Conservation (phyloP, 2,888 invertebrate genomes). For the Caenorhabditis afra region DNA sequence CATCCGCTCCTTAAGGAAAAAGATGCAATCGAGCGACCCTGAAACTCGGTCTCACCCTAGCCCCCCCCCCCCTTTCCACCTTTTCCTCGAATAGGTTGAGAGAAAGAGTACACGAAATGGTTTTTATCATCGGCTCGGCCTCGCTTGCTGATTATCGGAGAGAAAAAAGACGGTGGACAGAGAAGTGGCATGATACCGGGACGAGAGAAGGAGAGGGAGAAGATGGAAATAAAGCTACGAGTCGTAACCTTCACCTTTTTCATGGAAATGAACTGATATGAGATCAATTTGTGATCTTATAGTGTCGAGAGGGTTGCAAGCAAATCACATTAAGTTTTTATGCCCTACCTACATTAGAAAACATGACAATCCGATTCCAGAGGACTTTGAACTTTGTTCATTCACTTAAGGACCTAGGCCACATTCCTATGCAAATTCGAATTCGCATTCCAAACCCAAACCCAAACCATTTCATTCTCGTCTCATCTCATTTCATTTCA, state of each 20-base stretch:
- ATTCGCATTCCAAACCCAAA: not conserved
- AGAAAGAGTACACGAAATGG: no score
- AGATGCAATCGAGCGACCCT: slow-evolving; percentile 32
- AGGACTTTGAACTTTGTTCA: no score
- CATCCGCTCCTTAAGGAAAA: no score
- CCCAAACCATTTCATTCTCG: not conserved
- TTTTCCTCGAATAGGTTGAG: no score
- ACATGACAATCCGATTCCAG: no score
- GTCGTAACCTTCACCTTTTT: slow-evolving; percentile 29
- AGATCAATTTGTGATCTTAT: slow-evolving; percentile 52
- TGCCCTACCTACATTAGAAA: no score
- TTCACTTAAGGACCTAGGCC: no score
- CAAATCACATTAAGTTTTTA: slow-evolving; percentile 14
- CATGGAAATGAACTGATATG: slow-evolving; percentile 52
- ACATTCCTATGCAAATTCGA: not conserved
- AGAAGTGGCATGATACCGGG: slow-evolving; percentile 44
- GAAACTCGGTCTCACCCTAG: no score
- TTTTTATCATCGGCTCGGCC: no score
- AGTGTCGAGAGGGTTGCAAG: slow-evolving; percentile 15
- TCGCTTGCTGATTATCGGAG: slow-evolving; percentile 4
- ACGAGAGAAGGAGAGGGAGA: slow-evolving; percentile 10
- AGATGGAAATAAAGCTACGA: slow-evolving; percentile 40
- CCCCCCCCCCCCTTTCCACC: no score
- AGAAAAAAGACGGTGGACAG: slow-evolving; percentile 16
- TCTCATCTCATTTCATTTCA: no score